Conservation (phyloP, 92 coral and sea anemone species). For the Galaxea fascicularis region DNA sequence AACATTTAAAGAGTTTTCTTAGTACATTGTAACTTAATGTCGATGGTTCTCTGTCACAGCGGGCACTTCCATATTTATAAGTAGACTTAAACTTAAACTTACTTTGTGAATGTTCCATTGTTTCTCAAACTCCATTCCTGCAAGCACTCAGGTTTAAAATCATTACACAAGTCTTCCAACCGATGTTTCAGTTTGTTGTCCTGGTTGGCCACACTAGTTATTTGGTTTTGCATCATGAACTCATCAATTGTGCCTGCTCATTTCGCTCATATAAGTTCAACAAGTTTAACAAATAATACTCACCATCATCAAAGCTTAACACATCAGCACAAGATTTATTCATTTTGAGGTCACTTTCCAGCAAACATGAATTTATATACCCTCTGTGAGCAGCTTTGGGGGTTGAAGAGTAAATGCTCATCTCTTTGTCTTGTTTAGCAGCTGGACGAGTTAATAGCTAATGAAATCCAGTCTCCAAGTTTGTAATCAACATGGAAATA, state of each 20-base stretch:
- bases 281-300: constrained; percentile 12
- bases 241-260: constrained; percentile 7
- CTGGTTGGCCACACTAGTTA: constrained; percentile 7
- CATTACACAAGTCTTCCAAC: constrained; percentile 15
- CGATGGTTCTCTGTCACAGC: constrained; percentile 15
- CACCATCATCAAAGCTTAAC: constrained; percentile 1
- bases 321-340: neutral
- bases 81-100: constrained; percentile 16
- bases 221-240: constrained; percentile 15
- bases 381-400: constrained; percentile 8
- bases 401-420: constrained; percentile 11
- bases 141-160: neutral
- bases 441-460: constrained; percentile 3
- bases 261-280: constrained; percentile 19
- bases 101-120: constrained; percentile 1
- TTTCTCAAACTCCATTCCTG: no score
- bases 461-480: constrained; percentile 15
- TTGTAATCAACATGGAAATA: neutral
- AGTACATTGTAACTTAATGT: constrained; percentile 6
- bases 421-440: constrained; percentile 8
- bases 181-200: constrained; percentile 25
- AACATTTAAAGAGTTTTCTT: constrained; percentile 12
- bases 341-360: no score
- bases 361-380: neutral
- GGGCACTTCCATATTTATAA: constrained; percentile 17